Percentiles rank a stretch among this genome's conserved stretches.
phyloP scores from a whole-genome alignment of 2,113 vertebrate genomes.

The Hippopotamus amphibius region DNA sequence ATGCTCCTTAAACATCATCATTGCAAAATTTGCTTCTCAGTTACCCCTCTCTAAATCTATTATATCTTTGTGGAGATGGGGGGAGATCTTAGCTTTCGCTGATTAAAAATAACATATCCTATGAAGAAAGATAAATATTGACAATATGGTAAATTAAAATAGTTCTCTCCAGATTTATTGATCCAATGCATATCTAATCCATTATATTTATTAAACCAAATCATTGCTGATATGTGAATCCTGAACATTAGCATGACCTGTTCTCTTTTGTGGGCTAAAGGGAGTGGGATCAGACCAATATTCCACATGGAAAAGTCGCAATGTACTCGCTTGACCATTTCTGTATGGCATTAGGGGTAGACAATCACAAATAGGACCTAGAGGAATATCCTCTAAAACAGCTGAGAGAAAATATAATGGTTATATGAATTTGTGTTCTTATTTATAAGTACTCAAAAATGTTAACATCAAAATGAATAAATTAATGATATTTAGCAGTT shows the following conservation, averaged over 20 bases:
- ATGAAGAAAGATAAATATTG: neutral
- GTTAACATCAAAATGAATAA: neutral
- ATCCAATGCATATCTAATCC: neutral
- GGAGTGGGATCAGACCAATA: neutral
- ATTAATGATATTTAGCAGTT: constrained; percentile 10
- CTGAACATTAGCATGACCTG: neutral
- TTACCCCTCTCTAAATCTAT: neutral
- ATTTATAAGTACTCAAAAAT: neutral
- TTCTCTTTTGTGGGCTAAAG: neutral
- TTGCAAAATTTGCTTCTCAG: neutral
- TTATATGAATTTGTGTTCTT: neutral
- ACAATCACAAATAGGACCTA: neutral
- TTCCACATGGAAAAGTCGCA: neutral
- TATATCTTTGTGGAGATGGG: neutral
- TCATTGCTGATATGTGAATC: neutral
- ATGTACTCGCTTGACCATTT: neutral
- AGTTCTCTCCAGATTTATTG: neutral
- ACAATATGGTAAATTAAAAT: neutral
- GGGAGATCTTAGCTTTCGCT: neutral
- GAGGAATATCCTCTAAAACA: neutral
- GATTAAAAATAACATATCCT: neutral
- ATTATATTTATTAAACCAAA: neutral
- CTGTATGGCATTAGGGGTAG: neutral
- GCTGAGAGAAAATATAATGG: neutral
- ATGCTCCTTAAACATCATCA: neutral